Evolutionary conservation across 2,888 invertebrate species (phyloP), one percentile per base, ranked within the genome.

Genomic region (Vesta saturnalis): DNA sequence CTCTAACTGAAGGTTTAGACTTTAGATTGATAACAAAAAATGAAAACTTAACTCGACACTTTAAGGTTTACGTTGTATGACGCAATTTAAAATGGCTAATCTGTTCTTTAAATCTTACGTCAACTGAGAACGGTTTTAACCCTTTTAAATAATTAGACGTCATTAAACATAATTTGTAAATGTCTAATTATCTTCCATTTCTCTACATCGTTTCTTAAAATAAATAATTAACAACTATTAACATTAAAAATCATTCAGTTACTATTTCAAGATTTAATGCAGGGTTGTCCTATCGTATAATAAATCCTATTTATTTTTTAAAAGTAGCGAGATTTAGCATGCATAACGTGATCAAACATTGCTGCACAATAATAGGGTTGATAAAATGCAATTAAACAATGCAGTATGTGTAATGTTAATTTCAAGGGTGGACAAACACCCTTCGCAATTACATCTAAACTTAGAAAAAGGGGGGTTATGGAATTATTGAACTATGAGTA

Each of bases 361-460:
- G 39, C 39, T 39, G 39, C 8, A 39, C 39, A 39, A 39, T 39
- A 39, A 39, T 66, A 63, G 70, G 70, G 70, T 70, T 67, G 21
- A 67, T 61, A 60, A 71, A 71, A 70, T 68, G 68, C 70, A 71
- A 73, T 73, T 73, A 73, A 71, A 64, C 63, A 56, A 58, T 56
- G 59, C 70, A 70, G 69, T 72, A 72, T 72, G 71, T 70, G 70
- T 68, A 71, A 72, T 63, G 66, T 73, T 73, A 67, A 72, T 73
- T 71, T 73, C 73, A 72, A 72, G 73, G 73, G 71, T 73, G 71
- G 65, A 39, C 70, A 73, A 66, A 72, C 71, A 73, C 71, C 73
- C 73, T 67, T 64, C 66, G 67, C 71, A 73, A 72, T 73, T 72
- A 71, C 70, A 66, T 66, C 63, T 62, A 56, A 67, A 61, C 62